These are phyloP conservation scores for Meriones unguiculatus DNA, from an alignment of 2,113 vertebrate species.

Conservation along the genomic window DNA sequence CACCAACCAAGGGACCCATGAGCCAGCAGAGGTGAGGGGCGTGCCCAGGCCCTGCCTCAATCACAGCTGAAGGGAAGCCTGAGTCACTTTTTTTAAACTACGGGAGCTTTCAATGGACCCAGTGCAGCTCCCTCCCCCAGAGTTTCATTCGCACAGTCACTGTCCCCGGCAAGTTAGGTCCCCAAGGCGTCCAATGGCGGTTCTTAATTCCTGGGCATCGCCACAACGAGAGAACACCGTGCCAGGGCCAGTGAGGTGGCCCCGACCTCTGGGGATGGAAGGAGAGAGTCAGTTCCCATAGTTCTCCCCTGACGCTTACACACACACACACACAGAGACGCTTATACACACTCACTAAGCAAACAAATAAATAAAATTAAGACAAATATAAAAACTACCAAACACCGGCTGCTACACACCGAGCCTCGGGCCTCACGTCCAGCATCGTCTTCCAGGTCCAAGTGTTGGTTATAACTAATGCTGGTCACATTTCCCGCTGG, in stretches of 20 bases:
- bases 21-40: slow-evolving; percentile 4
- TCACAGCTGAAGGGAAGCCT: slow-evolving; percentile 38
- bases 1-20: slow-evolving; percentile 29
- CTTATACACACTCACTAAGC: too few species aligned
- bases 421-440: neutral
- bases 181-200: neutral
- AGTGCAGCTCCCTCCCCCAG: neutral
- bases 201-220: neutral
- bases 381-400: too few species aligned
- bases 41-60: neutral
- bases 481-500: neutral
- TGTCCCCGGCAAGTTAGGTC: too few species aligned
- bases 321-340: neutral
- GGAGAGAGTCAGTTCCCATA: neutral
- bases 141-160: too few species aligned
- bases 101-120: neutral
- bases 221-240: neutral
- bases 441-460: too few species aligned
- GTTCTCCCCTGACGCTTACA: too few species aligned
- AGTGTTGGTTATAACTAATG: neutral
- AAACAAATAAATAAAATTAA: neutral
- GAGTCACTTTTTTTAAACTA: neutral
- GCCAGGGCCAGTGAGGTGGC: neutral
- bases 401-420: neutral
- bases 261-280: neutral